phyloP scores from a whole-genome alignment of 2,113 vertebrate species.

The Anhinga rufa region DNA sequence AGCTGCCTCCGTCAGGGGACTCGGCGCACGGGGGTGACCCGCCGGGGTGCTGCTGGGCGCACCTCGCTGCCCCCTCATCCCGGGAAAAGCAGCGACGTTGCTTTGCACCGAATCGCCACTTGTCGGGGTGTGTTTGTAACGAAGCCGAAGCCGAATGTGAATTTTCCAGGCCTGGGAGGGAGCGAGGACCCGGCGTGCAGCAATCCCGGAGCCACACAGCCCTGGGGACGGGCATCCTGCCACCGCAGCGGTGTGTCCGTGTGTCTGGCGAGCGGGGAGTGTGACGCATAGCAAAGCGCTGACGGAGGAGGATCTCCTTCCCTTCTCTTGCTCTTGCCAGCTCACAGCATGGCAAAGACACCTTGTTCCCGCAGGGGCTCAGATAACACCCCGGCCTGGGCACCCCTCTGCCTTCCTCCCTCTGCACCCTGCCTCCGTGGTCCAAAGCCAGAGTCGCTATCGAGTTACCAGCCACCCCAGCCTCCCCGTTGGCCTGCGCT shows the following conservation, averaged over 20 bases:
- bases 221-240: not conserved
- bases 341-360: not conserved
- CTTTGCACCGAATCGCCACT: not conserved
- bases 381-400: not conserved
- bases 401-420: not conserved
- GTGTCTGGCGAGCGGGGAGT: accelerated
- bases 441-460: not conserved
- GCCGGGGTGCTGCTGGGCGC: accelerated
- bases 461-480: not conserved
- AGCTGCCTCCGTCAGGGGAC: not conserved
- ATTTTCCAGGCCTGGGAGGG: not conserved
- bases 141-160: not conserved
- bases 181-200: accelerated
- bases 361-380: not conserved
- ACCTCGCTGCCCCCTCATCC: accelerated
- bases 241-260: accelerated
- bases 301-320: not conserved
- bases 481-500: not conserved
- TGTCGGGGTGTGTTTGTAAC: not conserved
- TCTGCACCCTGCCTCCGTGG: not conserved
- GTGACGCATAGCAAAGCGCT: not conserved
- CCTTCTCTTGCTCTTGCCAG: not conserved
- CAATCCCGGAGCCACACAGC: not conserved
- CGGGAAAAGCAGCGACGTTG: accelerated
- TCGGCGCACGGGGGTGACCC: accelerated